Evolutionary conservation across 2,797 vertebrate species (phyloP).

Genomic region (Diplodus sargus): DNA sequence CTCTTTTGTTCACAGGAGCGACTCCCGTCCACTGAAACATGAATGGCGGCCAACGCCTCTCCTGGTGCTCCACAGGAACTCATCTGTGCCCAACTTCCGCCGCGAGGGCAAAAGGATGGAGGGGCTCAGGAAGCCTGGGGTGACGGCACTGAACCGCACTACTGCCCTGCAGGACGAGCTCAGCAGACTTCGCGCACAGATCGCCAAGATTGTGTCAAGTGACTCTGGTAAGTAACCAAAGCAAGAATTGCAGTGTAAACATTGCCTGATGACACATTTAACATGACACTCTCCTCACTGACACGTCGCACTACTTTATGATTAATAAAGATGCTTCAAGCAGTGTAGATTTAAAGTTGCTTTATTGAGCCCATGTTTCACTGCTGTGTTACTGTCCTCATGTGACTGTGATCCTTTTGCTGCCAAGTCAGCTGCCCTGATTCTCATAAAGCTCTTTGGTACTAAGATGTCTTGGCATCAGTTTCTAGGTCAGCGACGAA

Average conservation of each 20-base stretch:
- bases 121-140: slow-evolving; percentile 92
- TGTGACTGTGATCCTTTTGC: slow-evolving; percentile 36
- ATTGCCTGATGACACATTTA: not conserved
- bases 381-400: slow-evolving; percentile 17
- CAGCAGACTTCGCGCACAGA: slow-evolving; percentile 94
- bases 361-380: not conserved
- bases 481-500: slow-evolving; percentile 67
- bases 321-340: slow-evolving; percentile 2
- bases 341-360: not conserved
- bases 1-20: slow-evolving; percentile 85
- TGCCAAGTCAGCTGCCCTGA: slow-evolving; percentile 53
- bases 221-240: slow-evolving; percentile 85
- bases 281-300: not conserved
- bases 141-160: slow-evolving; percentile 93
- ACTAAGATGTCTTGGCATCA: slow-evolving; percentile 50
- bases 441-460: slow-evolving; percentile 54
- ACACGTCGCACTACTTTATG: not conserved
- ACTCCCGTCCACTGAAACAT: slow-evolving; percentile 93
- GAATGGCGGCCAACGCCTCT: slow-evolving; percentile 98
- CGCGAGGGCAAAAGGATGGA: slow-evolving; percentile 94
- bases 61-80: slow-evolving; percentile 96
- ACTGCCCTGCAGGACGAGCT: slow-evolving; percentile 97
- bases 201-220: slow-evolving; percentile 93
- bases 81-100: slow-evolving; percentile 97
- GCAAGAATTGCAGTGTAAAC: not conserved